Conservation (phyloP, 2,888 invertebrate genomes). For the Zygothrica quintamaculata region DNA sequence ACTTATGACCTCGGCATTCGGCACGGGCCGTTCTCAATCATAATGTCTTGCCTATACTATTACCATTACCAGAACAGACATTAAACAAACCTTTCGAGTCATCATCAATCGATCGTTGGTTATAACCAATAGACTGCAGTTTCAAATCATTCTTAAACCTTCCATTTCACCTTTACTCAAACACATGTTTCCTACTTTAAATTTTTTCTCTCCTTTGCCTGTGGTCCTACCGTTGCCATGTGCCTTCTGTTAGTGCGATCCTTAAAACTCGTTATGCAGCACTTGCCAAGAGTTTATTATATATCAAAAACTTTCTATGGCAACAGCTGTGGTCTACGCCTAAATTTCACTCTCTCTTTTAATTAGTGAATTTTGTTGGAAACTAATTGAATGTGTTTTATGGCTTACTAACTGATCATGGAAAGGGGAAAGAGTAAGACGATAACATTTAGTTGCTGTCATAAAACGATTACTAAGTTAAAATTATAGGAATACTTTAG, state of each 20-base stretch:
- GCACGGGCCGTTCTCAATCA: slow-evolving; percentile 48
- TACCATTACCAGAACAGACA: slow-evolving; percentile 1
- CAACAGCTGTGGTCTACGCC: slow-evolving; percentile 59
- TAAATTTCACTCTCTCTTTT: slow-evolving; percentile 56
- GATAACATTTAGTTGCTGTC: too few relatives aligned
- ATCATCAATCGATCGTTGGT: slow-evolving; percentile 58
- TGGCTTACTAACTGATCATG: slow-evolving; percentile 27
- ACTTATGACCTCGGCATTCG: slow-evolving; percentile 12
- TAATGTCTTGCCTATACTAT: slow-evolving; percentile 22
- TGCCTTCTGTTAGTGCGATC: slow-evolving; percentile 59
- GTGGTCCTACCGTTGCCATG: slow-evolving; percentile 57
- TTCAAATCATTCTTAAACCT: slow-evolving; percentile 21
- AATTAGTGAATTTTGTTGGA: slow-evolving; percentile 48
- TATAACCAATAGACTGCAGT: slow-evolving; percentile 23
- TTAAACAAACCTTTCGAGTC: slow-evolving; percentile 37
- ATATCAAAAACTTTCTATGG: slow-evolving; percentile 56
- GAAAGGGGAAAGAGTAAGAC: not conserved
- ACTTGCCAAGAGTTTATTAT: slow-evolving; percentile 52
- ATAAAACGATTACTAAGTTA: too few relatives aligned
- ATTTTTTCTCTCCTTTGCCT: slow-evolving; percentile 43
- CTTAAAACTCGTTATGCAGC: slow-evolving; percentile 41
- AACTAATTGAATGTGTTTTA: slow-evolving; percentile 42
- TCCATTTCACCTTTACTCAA: slow-evolving; percentile 59
- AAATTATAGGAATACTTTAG: too few relatives aligned
- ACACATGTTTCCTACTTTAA: slow-evolving; percentile 60